Evolutionary conservation across 2,888 invertebrate genomes (phyloP).

Genomic region (Microctonus aethiopoides): DNA sequence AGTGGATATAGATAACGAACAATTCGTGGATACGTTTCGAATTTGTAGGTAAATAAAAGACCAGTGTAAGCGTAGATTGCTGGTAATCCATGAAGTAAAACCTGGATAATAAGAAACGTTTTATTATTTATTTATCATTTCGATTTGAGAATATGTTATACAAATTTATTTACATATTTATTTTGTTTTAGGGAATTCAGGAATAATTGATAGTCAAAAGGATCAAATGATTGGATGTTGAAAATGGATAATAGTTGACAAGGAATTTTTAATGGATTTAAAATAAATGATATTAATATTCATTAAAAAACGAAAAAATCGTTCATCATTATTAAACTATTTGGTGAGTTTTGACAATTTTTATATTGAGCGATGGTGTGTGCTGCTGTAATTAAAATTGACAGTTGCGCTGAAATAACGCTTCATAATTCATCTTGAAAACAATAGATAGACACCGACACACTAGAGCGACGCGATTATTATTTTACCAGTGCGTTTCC

Average conservation of each 20-base stretch:
- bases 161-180: too few species aligned
- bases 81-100: constrained; percentile 84
- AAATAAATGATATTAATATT: too few species aligned
- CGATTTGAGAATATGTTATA: neutral
- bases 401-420: neutral
- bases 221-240: too few species aligned
- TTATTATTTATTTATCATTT: neutral
- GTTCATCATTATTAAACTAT: neutral
- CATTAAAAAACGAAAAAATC: too few species aligned
- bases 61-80: constrained; percentile 87
- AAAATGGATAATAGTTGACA: too few species aligned
- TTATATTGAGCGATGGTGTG: neutral
- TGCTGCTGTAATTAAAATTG: neutral
- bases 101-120: constrained; percentile 44
- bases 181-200: neutral
- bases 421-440: neutral
- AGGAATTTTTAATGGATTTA: too few species aligned
- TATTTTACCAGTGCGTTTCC: neutral
- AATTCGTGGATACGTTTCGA: constrained; percentile 82
- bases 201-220: neutral
- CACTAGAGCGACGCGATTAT: neutral
- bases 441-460: neutral
- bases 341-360: neutral
- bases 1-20: constrained; percentile 85
- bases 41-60: constrained; percentile 80